Conservation (phyloP, 92 coral and sea anemone species). For the Porites cylindrica region DNA sequence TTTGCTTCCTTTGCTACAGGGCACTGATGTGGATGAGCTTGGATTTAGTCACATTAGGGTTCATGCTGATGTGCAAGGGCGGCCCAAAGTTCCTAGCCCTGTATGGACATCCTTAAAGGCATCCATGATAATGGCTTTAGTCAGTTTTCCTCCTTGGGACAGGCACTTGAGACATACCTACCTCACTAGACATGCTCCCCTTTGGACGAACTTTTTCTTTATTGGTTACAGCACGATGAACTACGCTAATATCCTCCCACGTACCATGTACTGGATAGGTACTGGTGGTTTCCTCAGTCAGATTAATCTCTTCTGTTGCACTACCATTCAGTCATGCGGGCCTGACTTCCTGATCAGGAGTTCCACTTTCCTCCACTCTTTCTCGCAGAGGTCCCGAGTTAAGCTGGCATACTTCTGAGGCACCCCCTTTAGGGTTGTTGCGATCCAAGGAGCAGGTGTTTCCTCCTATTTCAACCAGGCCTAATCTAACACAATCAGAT, state of each 20-base stretch:
- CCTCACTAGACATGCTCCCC: background rate
- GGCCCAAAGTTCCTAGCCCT: slow-evolving; percentile 28
- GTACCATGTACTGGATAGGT: background rate
- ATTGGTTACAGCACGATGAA: background rate
- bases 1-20: slow-evolving; percentile 43
- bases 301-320: too few species aligned
- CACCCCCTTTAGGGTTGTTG: background rate
- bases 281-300: too few species aligned
- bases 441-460: slow-evolving; percentile 4
- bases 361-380: too few species aligned
- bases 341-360: slow-evolving; percentile 14
- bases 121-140: slow-evolving; percentile 10
- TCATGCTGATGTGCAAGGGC: slow-evolving; percentile 18
- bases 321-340: background rate
- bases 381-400: background rate
- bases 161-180: slow-evolving; percentile 10
- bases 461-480: background rate
- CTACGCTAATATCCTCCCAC: slow-evolving; percentile 17
- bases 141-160: slow-evolving; percentile 12
- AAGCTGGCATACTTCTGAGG: slow-evolving; percentile 22
- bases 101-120: slow-evolving; percentile 22
- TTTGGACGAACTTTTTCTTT: background rate
- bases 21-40: slow-evolving; percentile 55
- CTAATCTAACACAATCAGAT: slow-evolving; percentile 16
- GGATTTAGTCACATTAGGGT: slow-evolving; percentile 47